Base-by-base conservation (phyloP, 1,140 invertebrate species). In the Mamestra configurata region DNA sequence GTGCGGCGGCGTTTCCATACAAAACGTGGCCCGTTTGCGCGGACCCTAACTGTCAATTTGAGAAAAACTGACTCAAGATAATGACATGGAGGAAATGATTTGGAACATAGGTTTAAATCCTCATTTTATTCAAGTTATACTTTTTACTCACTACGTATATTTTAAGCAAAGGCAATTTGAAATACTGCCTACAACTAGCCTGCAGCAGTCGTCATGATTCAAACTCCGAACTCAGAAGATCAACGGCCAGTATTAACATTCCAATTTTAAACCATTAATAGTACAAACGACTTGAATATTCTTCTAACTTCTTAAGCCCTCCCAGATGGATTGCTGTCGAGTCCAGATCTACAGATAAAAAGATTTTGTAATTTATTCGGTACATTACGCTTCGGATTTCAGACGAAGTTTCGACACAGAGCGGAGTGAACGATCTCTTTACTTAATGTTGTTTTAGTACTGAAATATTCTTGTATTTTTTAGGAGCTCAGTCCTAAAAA, bases 271-370 rank as follows among this genome's bases (percentile, higher is more conserved):
- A 72, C 78, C 86, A 89, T 90, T 88, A 86, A 88, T 90, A 82
- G 80, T 68, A 77, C 72, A 81, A 86, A 88, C 84, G 81, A 82
- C 81, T 84, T 70, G 78, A 77, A 88, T 87, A 86, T 87, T 87
- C 88, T 40, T 87, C 88, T 40, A 66, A 66, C 35, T 83, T 84
- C 57, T 18, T 13, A 59, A 72, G 84, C 78, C 79, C 77, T 82
- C 83, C 82, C 81, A 83, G 83, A 86, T 78, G 82, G 80, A 86
- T 84, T 31, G 61, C 83, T 82, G 79, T 78, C 24, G 76, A 84
- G 76, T 85, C 80, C 68, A 85, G 88, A 89, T 89, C 86, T 77
- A 51, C 35, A 82, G 88, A 89, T 89, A 88, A 89, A 85, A 80
- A 40, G 66, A 75, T 76, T 66, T 71, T 57, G 80, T 79, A 81